A percentile compares a stretch with the other conserved stretches of the same genome.
phyloP scores from a whole-genome alignment of 1,140 invertebrate genomes.

The Drosophila burlai region DNA sequence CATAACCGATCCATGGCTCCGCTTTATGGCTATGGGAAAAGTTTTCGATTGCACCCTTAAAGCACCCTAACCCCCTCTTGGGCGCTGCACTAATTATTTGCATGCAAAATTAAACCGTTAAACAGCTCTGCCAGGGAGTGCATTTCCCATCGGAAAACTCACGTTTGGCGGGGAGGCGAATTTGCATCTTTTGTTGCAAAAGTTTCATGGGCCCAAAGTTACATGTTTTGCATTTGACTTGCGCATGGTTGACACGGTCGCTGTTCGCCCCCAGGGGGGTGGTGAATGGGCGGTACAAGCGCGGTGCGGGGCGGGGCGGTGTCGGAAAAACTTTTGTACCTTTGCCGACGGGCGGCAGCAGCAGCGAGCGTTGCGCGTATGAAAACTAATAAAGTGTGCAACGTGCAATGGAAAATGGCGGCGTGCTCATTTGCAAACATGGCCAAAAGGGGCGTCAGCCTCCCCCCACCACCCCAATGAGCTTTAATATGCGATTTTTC shows the following conservation, averaged over 20 bases:
- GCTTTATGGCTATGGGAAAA: slow-evolving; percentile 33
- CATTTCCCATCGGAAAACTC: slow-evolving; percentile 36
- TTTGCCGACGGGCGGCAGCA: slow-evolving; percentile 40
- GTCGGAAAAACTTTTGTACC: slow-evolving; percentile 58
- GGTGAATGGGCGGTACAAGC: slow-evolving; percentile 12
- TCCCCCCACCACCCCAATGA: not conserved
- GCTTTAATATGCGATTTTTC: slow-evolving; percentile 37
- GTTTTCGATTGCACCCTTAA: slow-evolving; percentile 41
- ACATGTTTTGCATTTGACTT: slow-evolving; percentile 76
- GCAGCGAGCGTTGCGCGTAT: slow-evolving; percentile 59
- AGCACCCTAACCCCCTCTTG: slow-evolving; percentile 1
- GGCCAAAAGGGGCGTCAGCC: slow-evolving; percentile 29
- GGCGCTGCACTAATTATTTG: slow-evolving; percentile 50
- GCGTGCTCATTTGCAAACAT: slow-evolving; percentile 80
- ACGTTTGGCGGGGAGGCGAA: slow-evolving; percentile 49
- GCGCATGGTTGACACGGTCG: slow-evolving; percentile 64
- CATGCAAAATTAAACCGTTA: slow-evolving; percentile 59
- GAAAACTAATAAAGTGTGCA: slow-evolving; percentile 83
- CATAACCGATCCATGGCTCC: slow-evolving; percentile 27
- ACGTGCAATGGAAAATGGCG: slow-evolving; percentile 67
- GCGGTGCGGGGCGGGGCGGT: not conserved
- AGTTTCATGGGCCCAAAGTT: slow-evolving; percentile 57
- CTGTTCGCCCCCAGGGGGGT: slow-evolving; percentile 1
- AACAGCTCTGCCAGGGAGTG: slow-evolving; percentile 35
- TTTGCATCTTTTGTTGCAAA: slow-evolving; percentile 62